Base-by-base conservation (phyloP, 2,888 invertebrate genomes). In the Ypsolopha sequella region DNA sequence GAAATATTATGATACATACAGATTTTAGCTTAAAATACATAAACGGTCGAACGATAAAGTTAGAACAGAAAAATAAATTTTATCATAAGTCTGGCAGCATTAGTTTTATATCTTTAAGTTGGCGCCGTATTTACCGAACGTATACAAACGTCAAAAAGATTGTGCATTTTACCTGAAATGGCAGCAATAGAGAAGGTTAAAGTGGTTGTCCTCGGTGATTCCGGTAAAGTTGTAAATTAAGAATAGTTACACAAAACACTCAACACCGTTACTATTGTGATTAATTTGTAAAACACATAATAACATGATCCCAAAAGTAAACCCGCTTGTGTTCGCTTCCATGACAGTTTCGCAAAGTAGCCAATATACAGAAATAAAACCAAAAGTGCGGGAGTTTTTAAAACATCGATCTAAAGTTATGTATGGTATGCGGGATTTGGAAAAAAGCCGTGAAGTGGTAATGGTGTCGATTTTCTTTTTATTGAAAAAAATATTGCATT, bases 151-250 rank as follows among this genome's bases (percentile, higher is more conserved):
- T 76, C 71, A 76, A 72, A 74, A 68, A 65, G 58, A 55, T 57
- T 60, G 57, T 33, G 6, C 14, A 36, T 39, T 33, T 60, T 62
- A 57, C 60, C 63, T 69, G 63, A 65, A 68, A 94, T 94, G 94
- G 92, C 94, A 65, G 91, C 92, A 57, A 93, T 95, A 65, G 95
- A 96, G 79, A 94, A 95, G 88, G 95, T 96, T 13, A 93, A 96
- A 76, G 92, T 98, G 55, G 90, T 98, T 63, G 92, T 98, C 54
- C 91, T 97, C 55, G 97, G 97, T 49, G 97, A 98, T 88, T 95
- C 95, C 56, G 95, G 94, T 94, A 88, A 78, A 52, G 24, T 24
- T 24, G 24, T 24, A 24, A 24, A 24, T 24, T 24, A 24, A 24
- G 55, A 58, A 54, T 51, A 61, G 55, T 60, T 57, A 9, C 11